Evolutionary conservation across 1,140 invertebrate species (phyloP).

Genomic region (Caenorhabditis elegans): WBcel235 BX284606.5:2208001-2208500

Average conservation of each 20-base stretch:
- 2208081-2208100: neutral
- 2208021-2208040: too few species aligned
- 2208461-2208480: neutral
- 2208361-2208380: neutral
- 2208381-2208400: neutral
- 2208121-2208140: too few species aligned
- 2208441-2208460: neutral
- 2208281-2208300: constrained; percentile 30
- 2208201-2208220: neutral
- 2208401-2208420: neutral
- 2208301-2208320: constrained; percentile 25
- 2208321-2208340: neutral
- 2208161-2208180: neutral
- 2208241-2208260: neutral
- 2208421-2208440: neutral
- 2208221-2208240: neutral
- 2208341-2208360: neutral
- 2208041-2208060: too few species aligned
- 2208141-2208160: neutral
- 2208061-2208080: too few species aligned
- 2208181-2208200: neutral
- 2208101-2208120: too few species aligned
- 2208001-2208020: too few species aligned
- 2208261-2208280: neutral
- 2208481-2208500: neutral